Conservation (phyloP, 2,797 vertebrate species). For the Parotocinclus haroldoi region DNA sequence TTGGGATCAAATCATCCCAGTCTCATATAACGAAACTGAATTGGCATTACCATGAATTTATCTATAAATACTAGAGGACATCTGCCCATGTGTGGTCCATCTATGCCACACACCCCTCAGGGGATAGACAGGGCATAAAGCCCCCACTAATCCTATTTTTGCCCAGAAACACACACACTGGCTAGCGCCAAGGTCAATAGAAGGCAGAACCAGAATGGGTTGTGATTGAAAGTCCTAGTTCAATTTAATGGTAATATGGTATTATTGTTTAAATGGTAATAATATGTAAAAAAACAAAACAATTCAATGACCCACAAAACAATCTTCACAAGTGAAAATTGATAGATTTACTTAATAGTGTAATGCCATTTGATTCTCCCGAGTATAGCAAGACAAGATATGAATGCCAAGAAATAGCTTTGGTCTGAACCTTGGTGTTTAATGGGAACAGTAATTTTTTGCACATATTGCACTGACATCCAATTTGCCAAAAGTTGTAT, state of each 20-base stretch:
- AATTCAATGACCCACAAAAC: no score
- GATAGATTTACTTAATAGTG: no score
- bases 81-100: slow-evolving; percentile 32
- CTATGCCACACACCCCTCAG: slow-evolving; percentile 37
- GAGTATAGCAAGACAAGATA: no score
- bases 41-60: not conserved
- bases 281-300: no score
- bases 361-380: no score
- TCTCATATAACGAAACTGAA: no score
- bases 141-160: slow-evolving; percentile 43
- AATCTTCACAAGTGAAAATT: no score
- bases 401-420: not conserved
- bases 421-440: not conserved
- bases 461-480: not conserved
- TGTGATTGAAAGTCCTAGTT: slow-evolving; percentile 68
- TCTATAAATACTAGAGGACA: slow-evolving; percentile 26
- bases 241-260: no score
- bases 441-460: slow-evolving; percentile 19
- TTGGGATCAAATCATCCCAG: no score
- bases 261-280: no score
- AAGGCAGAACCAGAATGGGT: slow-evolving; percentile 53
- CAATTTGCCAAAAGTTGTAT: no score
- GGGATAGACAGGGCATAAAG: slow-evolving; percentile 39
- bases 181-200: slow-evolving; percentile 39
- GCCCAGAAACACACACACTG: slow-evolving; percentile 31